Percentiles rank a stretch among this genome's conserved stretches.
Conservation (phyloP, 2,888 invertebrate species). For the Seladonia tumulorum region DNA sequence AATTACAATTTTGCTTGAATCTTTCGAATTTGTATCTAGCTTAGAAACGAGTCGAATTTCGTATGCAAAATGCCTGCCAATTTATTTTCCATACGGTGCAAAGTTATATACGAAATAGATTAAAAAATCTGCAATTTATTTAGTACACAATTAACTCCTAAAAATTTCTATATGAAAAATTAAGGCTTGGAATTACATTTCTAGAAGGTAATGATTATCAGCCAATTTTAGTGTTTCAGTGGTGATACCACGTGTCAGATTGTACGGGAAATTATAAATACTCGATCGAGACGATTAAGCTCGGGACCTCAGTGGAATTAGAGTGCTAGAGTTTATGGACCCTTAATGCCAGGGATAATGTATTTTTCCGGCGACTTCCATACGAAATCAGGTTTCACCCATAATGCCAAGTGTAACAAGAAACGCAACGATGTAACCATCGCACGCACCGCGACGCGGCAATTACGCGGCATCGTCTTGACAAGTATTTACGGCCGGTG, state of each 20-base stretch:
- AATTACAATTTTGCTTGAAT: not conserved
- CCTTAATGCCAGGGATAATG: conserved; percentile 5
- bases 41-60: not conserved
- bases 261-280: not conserved
- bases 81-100: no score
- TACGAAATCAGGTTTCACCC: not conserved
- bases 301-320: not conserved
- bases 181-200: no score
- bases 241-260: not conserved
- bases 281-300: not conserved
- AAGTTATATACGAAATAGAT: no score
- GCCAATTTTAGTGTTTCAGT: no score
- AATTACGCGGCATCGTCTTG: conserved; percentile 45
- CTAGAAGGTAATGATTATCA: no score
- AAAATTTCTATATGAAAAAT: no score
- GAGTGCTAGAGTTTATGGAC: not conserved
- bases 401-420: not conserved
- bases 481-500: conserved; percentile 43
- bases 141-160: no score
- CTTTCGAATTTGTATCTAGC: not conserved
- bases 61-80: no score
- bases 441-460: conserved; percentile 27
- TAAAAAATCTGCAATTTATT: no score
- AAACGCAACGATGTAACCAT: conserved; percentile 7
- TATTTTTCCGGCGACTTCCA: conserved; percentile 1